phyloP scores from a whole-genome alignment of 2,113 vertebrate genomes.

The Callipepla squamata region DNA sequence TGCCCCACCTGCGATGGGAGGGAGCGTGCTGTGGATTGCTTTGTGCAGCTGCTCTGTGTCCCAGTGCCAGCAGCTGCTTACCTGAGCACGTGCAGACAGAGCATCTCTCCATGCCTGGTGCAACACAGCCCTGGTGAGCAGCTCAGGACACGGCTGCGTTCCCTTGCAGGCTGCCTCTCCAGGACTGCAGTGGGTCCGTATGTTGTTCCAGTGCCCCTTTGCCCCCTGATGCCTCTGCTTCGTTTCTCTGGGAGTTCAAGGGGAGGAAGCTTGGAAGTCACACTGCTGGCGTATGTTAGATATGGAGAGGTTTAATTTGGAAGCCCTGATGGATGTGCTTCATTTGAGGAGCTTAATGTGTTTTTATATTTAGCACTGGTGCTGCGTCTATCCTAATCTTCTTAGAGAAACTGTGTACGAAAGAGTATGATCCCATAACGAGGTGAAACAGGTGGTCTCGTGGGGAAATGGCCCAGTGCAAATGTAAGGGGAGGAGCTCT shows the following conservation, averaged over 20 bases:
- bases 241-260: background rate
- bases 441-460: background rate
- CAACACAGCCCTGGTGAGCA: background rate
- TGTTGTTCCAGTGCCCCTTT: background rate
- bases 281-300: background rate
- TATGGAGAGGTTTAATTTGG: background rate
- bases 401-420: background rate
- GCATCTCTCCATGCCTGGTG: rapidly evolving
- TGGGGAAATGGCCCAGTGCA: background rate
- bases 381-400: background rate
- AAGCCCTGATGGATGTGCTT: background rate
- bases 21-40: too few relatives aligned
- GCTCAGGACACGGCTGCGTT: rapidly evolving
- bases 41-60: too few relatives aligned
- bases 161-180: background rate
- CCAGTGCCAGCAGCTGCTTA: background rate
- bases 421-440: background rate
- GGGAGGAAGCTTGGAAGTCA: rapidly evolving
- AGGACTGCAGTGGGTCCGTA: rapidly evolving
- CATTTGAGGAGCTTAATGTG: background rate
- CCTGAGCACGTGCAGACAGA: too few relatives aligned
- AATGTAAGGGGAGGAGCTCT: background rate
- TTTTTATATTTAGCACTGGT: background rate
- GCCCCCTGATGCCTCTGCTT: background rate
- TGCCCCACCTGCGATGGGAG: background rate